These are phyloP conservation scores for Crotalus viridis DNA, from an alignment of 2,113 vertebrate species.

Conservation along the genomic window DNA sequence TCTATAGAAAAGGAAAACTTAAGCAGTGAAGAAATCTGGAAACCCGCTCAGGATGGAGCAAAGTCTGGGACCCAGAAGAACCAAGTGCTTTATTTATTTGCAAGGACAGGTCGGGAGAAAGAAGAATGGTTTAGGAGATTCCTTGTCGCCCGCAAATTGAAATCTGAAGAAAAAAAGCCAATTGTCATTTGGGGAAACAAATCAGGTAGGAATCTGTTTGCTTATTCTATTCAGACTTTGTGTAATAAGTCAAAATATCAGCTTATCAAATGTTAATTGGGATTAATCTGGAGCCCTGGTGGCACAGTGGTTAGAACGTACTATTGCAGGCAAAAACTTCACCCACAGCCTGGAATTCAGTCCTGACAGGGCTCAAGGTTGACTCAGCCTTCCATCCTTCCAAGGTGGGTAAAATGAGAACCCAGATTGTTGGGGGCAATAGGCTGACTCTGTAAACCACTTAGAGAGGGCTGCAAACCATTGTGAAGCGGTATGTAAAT, in stretches of 20 bases:
- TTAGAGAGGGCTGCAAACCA: not conserved
- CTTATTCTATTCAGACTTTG: not conserved
- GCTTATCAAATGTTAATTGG: not conserved
- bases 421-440: not conserved
- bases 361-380: not conserved
- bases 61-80: constrained; percentile 68
- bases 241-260: not conserved
- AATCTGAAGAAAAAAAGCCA: constrained; percentile 77
- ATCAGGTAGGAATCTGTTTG: constrained; percentile 69
- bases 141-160: constrained; percentile 82
- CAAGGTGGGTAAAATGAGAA: not conserved
- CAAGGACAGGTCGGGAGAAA: constrained; percentile 94
- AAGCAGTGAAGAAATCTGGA: constrained; percentile 79
- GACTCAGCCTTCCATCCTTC: not conserved
- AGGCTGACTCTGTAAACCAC: not conserved
- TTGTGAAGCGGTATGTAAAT: not conserved
- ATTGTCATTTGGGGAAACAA: constrained; percentile 74
- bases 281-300: not conserved
- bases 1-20: constrained; percentile 71
- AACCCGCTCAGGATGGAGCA: constrained; percentile 63
- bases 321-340: not conserved
- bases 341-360: not conserved
- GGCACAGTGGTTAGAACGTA: not conserved
- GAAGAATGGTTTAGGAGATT: constrained; percentile 97
- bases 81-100: constrained; percentile 91